A percentile compares a stretch with the other conserved stretches of the same genome.
phyloP scores from a whole-genome alignment of 2,888 invertebrate species.

The Protula sp. region DNA sequence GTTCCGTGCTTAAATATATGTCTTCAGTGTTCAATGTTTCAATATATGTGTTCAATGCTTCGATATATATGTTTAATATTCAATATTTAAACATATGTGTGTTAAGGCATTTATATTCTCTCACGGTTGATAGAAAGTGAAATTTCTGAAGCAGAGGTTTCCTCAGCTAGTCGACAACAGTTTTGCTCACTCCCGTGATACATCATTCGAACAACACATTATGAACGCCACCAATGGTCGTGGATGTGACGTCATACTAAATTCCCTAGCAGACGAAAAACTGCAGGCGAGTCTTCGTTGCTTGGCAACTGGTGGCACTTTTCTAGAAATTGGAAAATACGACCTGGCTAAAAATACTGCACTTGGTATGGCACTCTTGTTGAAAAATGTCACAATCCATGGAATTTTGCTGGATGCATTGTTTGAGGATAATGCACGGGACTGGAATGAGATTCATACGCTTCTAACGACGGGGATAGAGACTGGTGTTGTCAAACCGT shows the following conservation, averaged over 20 bases:
- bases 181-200: slow-evolving; percentile 46
- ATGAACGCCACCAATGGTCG: slow-evolving; percentile 1
- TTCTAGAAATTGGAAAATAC: slow-evolving; percentile 14
- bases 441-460: slow-evolving; percentile 64
- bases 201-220: slow-evolving; percentile 2
- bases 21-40: too few relatives aligned
- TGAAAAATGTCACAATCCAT: slow-evolving; percentile 10
- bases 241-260: slow-evolving; percentile 13
- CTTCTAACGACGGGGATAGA: slow-evolving; percentile 77
- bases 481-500: slow-evolving; percentile 76
- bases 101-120: too few relatives aligned
- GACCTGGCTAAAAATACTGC: slow-evolving; percentile 7
- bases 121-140: too few relatives aligned
- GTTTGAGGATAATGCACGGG: slow-evolving; percentile 53
- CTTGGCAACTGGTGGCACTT: slow-evolving; percentile 5
- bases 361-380: slow-evolving; percentile 5
- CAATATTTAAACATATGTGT: too few relatives aligned
- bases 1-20: too few relatives aligned
- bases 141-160: too few relatives aligned
- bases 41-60: too few relatives aligned
- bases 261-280: slow-evolving; percentile 12
- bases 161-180: too few relatives aligned
- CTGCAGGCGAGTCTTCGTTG: slow-evolving; percentile 5
- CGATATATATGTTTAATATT: too few relatives aligned
- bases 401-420: slow-evolving; percentile 8